These are phyloP conservation scores for Andrena camellia DNA, from an alignment of 2,888 invertebrate species.

Conservation along the genomic window DNA sequence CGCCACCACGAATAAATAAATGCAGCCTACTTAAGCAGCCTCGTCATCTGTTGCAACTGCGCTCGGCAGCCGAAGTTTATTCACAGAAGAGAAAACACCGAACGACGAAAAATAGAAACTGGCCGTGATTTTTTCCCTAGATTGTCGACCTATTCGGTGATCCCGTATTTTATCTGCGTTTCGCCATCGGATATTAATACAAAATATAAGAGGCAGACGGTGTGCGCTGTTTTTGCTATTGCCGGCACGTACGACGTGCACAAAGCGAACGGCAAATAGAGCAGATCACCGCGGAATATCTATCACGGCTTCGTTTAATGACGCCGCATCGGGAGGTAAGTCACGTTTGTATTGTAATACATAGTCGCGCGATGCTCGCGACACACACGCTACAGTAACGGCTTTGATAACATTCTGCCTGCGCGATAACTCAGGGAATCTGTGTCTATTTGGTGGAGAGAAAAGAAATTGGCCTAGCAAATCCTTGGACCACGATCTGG, in stretches of 20 bases:
- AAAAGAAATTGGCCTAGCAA: not conserved
- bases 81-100: slow-evolving; percentile 21
- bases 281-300: slow-evolving; percentile 55
- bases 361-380: not conserved
- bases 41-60: slow-evolving; percentile 49
- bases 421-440: slow-evolving; percentile 24
- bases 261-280: slow-evolving; percentile 51
- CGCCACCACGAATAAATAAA: slow-evolving; percentile 65
- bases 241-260: slow-evolving; percentile 24
- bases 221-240: slow-evolving; percentile 33
- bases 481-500: not conserved
- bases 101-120: not conserved
- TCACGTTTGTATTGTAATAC: slow-evolving; percentile 49
- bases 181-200: slow-evolving; percentile 23
- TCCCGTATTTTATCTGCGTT: not conserved
- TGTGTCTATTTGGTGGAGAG: slow-evolving; percentile 6
- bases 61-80: slow-evolving; percentile 22
- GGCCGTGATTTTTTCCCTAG: not conserved
- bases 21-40: slow-evolving; percentile 61
- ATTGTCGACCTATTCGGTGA: not conserved
- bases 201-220: slow-evolving; percentile 13
- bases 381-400: slow-evolving; percentile 8
- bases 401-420: not conserved
- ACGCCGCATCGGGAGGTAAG: slow-evolving; percentile 37
- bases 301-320: slow-evolving; percentile 49